phyloP scores from a whole-genome alignment of 2,888 invertebrate species.

The Leptarthrus brevirostris region DNA sequence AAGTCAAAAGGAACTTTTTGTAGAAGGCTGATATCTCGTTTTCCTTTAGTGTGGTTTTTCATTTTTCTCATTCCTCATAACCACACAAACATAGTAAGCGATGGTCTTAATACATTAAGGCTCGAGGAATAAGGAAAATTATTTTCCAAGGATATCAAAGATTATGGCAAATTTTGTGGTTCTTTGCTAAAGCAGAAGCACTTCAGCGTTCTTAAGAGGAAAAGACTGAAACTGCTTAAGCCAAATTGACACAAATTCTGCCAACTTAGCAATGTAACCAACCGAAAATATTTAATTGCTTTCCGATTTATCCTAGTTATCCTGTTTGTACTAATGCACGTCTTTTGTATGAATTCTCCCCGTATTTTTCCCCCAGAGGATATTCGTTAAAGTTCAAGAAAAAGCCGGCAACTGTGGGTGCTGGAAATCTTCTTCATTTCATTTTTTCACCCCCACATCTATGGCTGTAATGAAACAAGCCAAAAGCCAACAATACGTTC shows the following conservation, averaged over 20 bases:
- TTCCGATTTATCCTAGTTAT: conserved; percentile 38
- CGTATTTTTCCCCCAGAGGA: background rate
- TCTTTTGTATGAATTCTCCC: background rate
- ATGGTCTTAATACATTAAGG: no score
- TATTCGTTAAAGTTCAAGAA: background rate
- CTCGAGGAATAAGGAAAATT: background rate
- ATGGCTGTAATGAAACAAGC: conserved; percentile 9
- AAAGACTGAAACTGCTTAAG: background rate
- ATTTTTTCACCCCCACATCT: background rate
- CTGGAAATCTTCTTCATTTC: background rate
- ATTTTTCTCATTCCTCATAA: background rate
- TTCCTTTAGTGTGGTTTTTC: background rate
- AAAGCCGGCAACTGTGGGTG: background rate
- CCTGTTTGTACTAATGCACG: background rate
- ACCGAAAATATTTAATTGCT: conserved; percentile 40
- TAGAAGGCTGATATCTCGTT: background rate
- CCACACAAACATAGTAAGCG: background rate
- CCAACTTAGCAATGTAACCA: background rate
- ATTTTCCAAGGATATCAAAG: conserved; percentile 28
- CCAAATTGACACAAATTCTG: background rate
- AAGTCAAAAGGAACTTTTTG: conserved; percentile 16
- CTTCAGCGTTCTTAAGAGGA: background rate
- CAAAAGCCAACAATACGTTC: conserved; percentile 7
- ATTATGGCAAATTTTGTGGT: background rate
- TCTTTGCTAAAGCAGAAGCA: background rate